A percentile compares a stretch with the other conserved stretches of the same genome.
These are phyloP conservation scores for Ceyx cyanopectus DNA, from an alignment of 2,113 vertebrate genomes.

Conservation along the genomic window DNA sequence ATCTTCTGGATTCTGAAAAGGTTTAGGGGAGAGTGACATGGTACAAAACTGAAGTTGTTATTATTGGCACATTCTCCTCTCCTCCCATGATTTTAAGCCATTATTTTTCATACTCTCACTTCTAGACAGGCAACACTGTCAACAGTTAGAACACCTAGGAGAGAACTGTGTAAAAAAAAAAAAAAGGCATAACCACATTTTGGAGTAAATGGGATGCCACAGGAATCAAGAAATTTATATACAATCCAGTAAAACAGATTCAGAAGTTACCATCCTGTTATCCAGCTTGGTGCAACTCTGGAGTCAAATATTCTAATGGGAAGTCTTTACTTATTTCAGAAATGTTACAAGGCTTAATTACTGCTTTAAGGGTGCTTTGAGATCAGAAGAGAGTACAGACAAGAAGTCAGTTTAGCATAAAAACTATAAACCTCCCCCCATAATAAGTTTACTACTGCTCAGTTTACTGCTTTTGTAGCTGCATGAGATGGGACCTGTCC, in stretches of 20 bases:
- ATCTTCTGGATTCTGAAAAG: conserved; percentile 95
- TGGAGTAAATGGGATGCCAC: background rate
- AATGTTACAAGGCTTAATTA: conserved; percentile 2
- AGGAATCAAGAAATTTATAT: background rate
- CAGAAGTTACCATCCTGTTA: background rate
- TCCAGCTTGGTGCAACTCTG: background rate
- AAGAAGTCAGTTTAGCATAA: background rate
- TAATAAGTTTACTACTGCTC: background rate
- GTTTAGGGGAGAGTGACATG: background rate
- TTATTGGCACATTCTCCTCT: background rate
- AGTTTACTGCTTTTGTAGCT: conserved; percentile 26
- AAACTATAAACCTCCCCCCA: background rate
- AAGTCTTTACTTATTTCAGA: conserved; percentile 11
- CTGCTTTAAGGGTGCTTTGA: conserved; percentile 4
- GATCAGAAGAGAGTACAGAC: background rate
- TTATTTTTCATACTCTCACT: background rate
- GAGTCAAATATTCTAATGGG: background rate
- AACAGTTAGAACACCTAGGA: background rate
- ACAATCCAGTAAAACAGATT: background rate
- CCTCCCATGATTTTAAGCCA: background rate
- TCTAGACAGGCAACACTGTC: background rate
- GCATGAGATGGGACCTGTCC: background rate
- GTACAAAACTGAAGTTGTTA: too few relatives aligned
- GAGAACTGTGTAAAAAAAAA: background rate
- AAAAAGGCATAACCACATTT: background rate